phyloP scores from a whole-genome alignment of 2,797 vertebrate species.

The Tangara arthus region DNA sequence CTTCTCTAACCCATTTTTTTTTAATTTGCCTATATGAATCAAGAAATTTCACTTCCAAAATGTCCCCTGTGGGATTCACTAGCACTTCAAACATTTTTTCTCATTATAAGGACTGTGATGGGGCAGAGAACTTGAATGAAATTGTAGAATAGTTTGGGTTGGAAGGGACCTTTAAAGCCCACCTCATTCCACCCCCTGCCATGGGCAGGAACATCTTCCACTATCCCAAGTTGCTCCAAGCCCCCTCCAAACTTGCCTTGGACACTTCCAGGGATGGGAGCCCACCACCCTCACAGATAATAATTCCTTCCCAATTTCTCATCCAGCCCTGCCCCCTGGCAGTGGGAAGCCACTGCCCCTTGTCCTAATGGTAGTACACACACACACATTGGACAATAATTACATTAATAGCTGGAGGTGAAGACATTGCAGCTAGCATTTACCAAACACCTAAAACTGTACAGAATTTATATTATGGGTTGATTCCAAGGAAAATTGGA shows the following conservation, averaged over 20 bases:
- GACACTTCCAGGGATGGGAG: neutral
- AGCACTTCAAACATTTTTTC: neutral
- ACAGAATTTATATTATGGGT: neutral
- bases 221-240: neutral
- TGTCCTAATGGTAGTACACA: neutral
- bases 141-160: neutral
- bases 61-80: neutral
- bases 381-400: fast-evolving
- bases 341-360: neutral
- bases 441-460: neutral
- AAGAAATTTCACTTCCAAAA: neutral
- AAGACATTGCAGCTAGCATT: neutral
- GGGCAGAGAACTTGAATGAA: neutral
- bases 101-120: neutral
- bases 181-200: neutral
- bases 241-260: fast-evolving
- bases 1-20: neutral
- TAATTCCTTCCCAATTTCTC: neutral
- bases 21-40: neutral
- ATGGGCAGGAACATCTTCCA: neutral
- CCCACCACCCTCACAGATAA: no score
- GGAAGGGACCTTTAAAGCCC: neutral
- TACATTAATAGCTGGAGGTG: no score
- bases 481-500: neutral
- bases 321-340: neutral